Base-by-base conservation (phyloP, 2,113 vertebrate species). In the Acanthochromis polyacanthus region DNA sequence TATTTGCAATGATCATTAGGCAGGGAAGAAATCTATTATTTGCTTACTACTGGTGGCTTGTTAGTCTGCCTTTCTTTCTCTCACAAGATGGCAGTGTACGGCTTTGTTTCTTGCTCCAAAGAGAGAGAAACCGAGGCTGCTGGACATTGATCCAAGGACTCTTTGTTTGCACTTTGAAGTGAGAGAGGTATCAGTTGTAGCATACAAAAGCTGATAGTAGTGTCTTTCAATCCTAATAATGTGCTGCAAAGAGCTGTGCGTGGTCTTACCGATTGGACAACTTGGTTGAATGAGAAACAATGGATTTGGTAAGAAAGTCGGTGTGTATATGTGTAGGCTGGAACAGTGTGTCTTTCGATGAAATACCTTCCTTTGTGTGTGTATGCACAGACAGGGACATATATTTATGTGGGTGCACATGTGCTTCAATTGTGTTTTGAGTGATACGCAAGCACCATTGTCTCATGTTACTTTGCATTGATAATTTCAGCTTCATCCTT, bases 61-160 rank as follows among this genome's bases (percentile, higher is more conserved):
- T 67, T 71, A 69, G 38, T 84, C 51, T 66, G 83, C 64, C 72
- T 87, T 78, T 63, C 45, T 69, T 90, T 83, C 81, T 65, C 82
- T 90, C 95, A 94, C 93, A 90, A 95, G 94, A 93, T 95, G 95
- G 94, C 94, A 95, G 92, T 95, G 91, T 94, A 87, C 88, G 79
- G 56, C 95, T 87, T 94, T 72, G 71, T 76, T 82, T 91, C 50
- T 22, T 25, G 32, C 56, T 78, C 64, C 73, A 57, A 36, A 63
- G 30, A 40, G 45, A 57, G 40, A 57, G 15, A 72, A 72, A 62
- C 5, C 57, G 11, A 64, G 45, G 78, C 80, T 85, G 51, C 59
- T 66, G 81, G 80, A 81, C 81, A 70, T 16, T 16, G 15, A 85
- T 86, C 64, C n/a, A n/a, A 53, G 57, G 78, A 66, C 80, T 83